phyloP scores from a whole-genome alignment of 2,888 invertebrate species.

The Mythimna ferrago region DNA sequence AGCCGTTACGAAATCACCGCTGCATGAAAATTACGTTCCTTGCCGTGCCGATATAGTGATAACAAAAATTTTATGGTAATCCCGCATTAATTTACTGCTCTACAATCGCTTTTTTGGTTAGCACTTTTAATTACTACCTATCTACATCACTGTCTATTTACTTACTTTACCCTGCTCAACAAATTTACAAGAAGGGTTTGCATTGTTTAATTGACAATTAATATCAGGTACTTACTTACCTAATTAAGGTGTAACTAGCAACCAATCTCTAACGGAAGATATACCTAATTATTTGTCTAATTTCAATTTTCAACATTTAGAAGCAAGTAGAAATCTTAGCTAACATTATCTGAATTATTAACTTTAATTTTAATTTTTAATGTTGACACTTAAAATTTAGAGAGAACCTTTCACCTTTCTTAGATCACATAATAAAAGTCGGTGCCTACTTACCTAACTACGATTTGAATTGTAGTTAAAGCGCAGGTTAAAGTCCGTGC shows the following conservation, averaged over 20 bases:
- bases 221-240: not conserved
- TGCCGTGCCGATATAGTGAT: constrained; percentile 63
- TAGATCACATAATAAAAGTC: constrained; percentile 6
- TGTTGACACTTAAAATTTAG: not conserved
- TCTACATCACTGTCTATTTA: not conserved
- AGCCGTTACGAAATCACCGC: constrained; percentile 90
- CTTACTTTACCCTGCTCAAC: not conserved
- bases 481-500: constrained; percentile 85
- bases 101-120: constrained; percentile 20
- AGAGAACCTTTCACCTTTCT: constrained; percentile 3
- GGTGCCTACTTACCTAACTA: constrained; percentile 31
- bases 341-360: not conserved
- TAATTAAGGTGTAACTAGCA: not conserved
- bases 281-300: not conserved
- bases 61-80: constrained; percentile 58
- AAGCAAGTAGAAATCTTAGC: constrained; percentile 1
- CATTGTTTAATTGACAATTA: not conserved
- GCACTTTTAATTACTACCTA: not conserved
- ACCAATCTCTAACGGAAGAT: constrained; percentile 3
- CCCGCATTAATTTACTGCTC: constrained; percentile 40
- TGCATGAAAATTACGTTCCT: constrained; percentile 86
- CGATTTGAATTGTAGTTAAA: constrained; percentile 72
- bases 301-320: not conserved
- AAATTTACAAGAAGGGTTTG: not conserved
- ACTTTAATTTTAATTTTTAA: not conserved